phyloP scores from a whole-genome alignment of 2,113 vertebrate genomes.

The Gnathonemus echidnorhynchus region DNA sequence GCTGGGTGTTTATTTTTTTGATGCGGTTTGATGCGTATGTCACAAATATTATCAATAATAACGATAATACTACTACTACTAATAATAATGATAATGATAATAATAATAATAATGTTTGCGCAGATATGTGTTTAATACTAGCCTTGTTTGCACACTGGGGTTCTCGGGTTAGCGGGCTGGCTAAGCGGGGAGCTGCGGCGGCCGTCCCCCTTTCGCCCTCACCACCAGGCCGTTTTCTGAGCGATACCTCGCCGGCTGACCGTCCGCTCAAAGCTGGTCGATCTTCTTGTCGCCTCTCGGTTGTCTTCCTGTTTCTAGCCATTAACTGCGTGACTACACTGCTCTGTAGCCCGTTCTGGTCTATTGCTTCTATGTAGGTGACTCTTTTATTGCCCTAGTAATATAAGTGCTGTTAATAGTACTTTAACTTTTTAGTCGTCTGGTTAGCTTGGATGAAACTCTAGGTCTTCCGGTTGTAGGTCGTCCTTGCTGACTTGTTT shows the following conservation, averaged over 20 bases:
- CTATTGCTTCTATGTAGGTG: neutral
- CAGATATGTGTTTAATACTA: neutral
- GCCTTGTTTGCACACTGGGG: neutral
- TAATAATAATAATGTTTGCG: neutral
- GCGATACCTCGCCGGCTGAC: neutral
- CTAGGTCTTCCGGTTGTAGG: neutral
- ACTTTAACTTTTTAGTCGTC: neutral
- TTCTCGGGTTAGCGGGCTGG: neutral
- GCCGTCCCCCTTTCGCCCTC: neutral
- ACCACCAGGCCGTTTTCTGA: neutral
- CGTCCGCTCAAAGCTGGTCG: neutral
- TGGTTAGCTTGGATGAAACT: neutral
- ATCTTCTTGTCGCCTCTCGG: neutral
- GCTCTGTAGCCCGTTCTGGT: neutral
- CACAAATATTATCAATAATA: neutral
- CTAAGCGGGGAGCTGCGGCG: neutral
- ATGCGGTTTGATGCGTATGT: neutral
- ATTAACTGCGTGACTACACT: neutral
- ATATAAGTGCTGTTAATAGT: neutral
- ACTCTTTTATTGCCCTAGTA: neutral
- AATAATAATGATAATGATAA: neutral
- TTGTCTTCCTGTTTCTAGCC: neutral
- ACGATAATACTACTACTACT: neutral
- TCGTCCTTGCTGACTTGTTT: neutral
- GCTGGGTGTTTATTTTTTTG: neutral